Conservation (phyloP, 2,113 vertebrate species). For the Kryptolebias marmoratus region DNA sequence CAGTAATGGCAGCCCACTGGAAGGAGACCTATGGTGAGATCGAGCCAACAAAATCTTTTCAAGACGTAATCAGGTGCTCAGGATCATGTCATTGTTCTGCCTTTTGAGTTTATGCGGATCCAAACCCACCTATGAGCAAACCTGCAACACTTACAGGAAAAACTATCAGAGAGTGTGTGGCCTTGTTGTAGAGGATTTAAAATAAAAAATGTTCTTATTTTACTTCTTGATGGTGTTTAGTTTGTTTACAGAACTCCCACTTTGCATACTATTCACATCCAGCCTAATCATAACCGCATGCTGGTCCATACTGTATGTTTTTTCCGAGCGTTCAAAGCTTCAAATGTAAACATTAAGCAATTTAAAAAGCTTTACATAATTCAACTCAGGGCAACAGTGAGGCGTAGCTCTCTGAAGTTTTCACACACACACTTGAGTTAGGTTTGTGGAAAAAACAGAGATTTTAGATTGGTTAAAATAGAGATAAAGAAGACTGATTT, state of each 20-base stretch:
- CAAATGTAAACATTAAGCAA: constrained; percentile 36
- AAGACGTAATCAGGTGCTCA: constrained; percentile 84
- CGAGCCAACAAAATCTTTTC: constrained; percentile 36
- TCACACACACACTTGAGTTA: too few species aligned
- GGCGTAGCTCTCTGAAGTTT: constrained; percentile 54
- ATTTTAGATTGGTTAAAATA: too few species aligned
- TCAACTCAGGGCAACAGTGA: constrained; percentile 37
- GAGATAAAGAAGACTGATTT: too few species aligned
- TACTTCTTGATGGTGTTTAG: constrained; percentile 24
- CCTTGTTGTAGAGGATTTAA: constrained; percentile 38
- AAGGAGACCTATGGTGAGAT: constrained; percentile 65
- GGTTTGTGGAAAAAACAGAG: too few species aligned
- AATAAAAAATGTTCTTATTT: constrained; percentile 51
- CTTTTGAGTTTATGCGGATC: constrained; percentile 22
- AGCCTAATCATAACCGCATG: constrained; percentile 38
- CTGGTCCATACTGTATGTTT: constrained; percentile 25
- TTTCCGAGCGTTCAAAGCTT: constrained; percentile 40
- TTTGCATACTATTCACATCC: constrained; percentile 42
- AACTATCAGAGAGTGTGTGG: constrained; percentile 37
- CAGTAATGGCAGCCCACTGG: constrained; percentile 67
- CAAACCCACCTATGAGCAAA: constrained; percentile 13
- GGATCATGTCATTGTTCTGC: constrained; percentile 74
- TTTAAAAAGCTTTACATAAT: constrained; percentile 55
- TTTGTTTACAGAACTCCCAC: constrained; percentile 42
- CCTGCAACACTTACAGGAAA: constrained; percentile 1